Percentiles rank a stretch among this genome's conserved stretches.
Evolutionary conservation across 2,888 invertebrate species (phyloP).

Genomic region (Spodoptera picta): DNA sequence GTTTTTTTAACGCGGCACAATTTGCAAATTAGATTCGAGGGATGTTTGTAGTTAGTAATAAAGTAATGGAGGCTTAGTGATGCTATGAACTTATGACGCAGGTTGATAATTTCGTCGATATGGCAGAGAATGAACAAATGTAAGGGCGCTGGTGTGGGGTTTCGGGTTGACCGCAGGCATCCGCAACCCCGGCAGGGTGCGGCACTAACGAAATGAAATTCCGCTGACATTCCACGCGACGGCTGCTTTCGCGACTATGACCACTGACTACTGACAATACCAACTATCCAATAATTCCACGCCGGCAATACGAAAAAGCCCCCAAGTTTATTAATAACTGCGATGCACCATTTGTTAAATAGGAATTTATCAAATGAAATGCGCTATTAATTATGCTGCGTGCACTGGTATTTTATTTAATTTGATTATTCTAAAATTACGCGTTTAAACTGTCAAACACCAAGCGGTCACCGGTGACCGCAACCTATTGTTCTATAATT

Average conservation of each 20-base stretch:
- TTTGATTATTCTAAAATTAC: no score
- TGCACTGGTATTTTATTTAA: not conserved
- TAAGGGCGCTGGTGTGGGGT: conserved; percentile 40
- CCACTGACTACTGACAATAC: conserved; percentile 62
- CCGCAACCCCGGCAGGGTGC: conserved; percentile 70
- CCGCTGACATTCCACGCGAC: conserved; percentile 75
- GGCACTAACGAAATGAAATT: conserved; percentile 86
- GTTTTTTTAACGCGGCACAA: conserved; percentile 34
- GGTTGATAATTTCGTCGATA: conserved; percentile 31
- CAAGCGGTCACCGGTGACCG: no score
- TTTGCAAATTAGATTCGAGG: conserved; percentile 25
- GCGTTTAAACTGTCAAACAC: no score
- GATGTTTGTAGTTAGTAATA: conserved; percentile 14
- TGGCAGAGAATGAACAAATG: conserved; percentile 41
- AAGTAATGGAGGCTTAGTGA: conserved; percentile 22
- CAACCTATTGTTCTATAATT: no score
- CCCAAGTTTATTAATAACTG: conserved; percentile 55
- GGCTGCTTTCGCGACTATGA: conserved; percentile 66
- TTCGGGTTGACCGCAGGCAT: conserved; percentile 72
- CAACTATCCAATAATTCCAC: conserved; percentile 66
- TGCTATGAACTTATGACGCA: conserved; percentile 17
- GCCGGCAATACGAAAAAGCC: conserved; percentile 45
- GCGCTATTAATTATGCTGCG: conserved; percentile 16
- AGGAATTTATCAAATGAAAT: conserved; percentile 17
- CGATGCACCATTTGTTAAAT: conserved; percentile 17